Percentiles rank a stretch among this genome's conserved stretches.
These are phyloP conservation scores for Amphipyra tragopoginis DNA, from an alignment of 2,888 invertebrate genomes.

Conservation along the genomic window DNA sequence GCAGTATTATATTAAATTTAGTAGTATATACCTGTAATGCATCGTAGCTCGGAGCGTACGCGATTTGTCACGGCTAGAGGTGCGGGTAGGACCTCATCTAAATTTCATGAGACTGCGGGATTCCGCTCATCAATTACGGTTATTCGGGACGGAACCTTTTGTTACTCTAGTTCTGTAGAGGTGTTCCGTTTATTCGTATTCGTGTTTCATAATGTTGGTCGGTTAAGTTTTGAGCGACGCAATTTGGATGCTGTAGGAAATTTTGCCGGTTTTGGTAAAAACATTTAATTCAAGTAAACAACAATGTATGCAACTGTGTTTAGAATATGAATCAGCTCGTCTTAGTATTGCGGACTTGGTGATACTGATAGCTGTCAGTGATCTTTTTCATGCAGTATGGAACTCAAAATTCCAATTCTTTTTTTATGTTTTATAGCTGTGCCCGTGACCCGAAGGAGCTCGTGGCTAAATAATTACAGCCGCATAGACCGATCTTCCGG, in stretches of 20 bases:
- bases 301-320: no score
- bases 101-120: conserved; percentile 69
- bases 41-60: conserved; percentile 24
- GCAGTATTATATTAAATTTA: conserved; percentile 28
- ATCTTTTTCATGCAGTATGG: no score
- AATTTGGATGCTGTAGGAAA: background rate
- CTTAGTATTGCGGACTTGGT: no score
- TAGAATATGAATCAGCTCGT: no score
- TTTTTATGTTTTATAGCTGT: no score
- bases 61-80: conserved; percentile 55
- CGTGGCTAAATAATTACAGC: no score
- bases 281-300: no score
- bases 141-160: conserved; percentile 54
- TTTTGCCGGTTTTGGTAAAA: no score
- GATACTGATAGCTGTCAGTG: no score
- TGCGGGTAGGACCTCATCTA: conserved; percentile 60
- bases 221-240: background rate
- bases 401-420: no score
- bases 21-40: conserved; percentile 28
- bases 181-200: conserved; percentile 16
- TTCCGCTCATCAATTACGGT: conserved; percentile 68
- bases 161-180: conserved; percentile 33
- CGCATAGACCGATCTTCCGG: no score
- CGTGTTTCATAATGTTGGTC: background rate
- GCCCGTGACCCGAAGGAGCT: no score